phyloP scores from a whole-genome alignment of 2,113 vertebrate species.

The Tachysurus fulvidraco region DNA sequence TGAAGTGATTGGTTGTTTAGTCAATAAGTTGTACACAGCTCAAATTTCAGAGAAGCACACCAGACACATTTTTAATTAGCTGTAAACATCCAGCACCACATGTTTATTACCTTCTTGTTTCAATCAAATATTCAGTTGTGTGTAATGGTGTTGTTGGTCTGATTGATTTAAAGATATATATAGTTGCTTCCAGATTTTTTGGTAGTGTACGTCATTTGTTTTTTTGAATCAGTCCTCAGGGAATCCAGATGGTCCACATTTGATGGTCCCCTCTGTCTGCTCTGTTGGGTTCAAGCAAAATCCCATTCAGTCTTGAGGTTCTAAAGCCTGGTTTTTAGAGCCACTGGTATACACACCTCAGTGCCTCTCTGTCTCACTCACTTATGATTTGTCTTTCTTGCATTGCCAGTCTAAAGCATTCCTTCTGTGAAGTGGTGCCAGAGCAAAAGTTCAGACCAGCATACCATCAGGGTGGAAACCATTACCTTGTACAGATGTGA shows the following conservation, averaged over 20 bases:
- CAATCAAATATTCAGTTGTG: background rate
- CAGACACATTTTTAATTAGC: background rate
- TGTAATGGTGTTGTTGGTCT: background rate
- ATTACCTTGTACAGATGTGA: slow-evolving; percentile 1
- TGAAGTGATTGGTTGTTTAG: background rate
- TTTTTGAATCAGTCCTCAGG: background rate
- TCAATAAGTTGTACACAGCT: background rate
- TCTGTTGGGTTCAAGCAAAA: no score
- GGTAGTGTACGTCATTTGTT: background rate
- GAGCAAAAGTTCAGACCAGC: background rate
- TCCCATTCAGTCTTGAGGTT: background rate
- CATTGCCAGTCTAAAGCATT: background rate
- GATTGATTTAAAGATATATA: background rate
- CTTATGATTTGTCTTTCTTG: background rate
- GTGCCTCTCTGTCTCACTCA: background rate
- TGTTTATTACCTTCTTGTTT: background rate
- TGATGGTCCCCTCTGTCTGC: no score
- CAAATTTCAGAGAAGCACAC: background rate
- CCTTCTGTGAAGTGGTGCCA: background rate
- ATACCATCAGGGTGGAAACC: background rate
- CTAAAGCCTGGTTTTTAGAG: background rate
- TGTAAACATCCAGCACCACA: background rate
- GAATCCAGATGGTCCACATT: background rate
- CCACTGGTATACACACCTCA: background rate
- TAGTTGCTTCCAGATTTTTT: background rate